Conservation (phyloP, 1,140 invertebrate genomes). For the Apis laboriosa region DNA sequence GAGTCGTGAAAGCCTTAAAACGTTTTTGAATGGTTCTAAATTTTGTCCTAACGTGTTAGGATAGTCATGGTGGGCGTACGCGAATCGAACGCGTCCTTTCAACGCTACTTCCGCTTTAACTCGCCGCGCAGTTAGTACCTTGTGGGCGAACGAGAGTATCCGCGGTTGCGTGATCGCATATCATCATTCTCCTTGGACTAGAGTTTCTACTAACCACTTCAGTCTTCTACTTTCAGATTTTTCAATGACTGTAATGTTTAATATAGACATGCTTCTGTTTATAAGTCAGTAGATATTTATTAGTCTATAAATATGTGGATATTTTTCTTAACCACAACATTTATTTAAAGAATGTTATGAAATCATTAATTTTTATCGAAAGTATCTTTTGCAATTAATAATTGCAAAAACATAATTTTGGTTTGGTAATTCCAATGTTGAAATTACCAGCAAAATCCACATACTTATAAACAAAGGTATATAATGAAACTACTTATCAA, state of each 20-base stretch:
- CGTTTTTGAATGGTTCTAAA: background rate
- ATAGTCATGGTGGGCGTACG: background rate
- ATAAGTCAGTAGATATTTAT: background rate
- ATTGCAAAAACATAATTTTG: too few relatives aligned
- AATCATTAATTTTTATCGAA: too few relatives aligned
- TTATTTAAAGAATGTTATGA: background rate
- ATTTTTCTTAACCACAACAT: too few relatives aligned
- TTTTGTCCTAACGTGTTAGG: background rate
- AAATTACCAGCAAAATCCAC: too few relatives aligned
- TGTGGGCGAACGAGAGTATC: conserved; percentile 19
- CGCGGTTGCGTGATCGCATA: conserved; percentile 4
- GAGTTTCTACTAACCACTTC: background rate
- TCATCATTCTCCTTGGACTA: conserved; percentile 14
- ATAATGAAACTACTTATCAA: too few relatives aligned
- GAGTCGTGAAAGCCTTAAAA: too few relatives aligned
- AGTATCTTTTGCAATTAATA: too few relatives aligned
- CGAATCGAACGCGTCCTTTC: conserved; percentile 19
- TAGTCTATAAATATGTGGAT: too few relatives aligned
- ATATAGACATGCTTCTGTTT: background rate
- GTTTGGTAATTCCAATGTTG: too few relatives aligned
- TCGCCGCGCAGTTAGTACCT: conserved; percentile 7
- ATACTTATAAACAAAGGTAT: too few relatives aligned
- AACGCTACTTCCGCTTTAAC: conserved; percentile 20
- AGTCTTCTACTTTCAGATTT: background rate
- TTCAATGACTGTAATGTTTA: background rate